These are phyloP conservation scores for Drosophila percnosoma DNA, from an alignment of 2,888 invertebrate genomes.

Conservation along the genomic window DNA sequence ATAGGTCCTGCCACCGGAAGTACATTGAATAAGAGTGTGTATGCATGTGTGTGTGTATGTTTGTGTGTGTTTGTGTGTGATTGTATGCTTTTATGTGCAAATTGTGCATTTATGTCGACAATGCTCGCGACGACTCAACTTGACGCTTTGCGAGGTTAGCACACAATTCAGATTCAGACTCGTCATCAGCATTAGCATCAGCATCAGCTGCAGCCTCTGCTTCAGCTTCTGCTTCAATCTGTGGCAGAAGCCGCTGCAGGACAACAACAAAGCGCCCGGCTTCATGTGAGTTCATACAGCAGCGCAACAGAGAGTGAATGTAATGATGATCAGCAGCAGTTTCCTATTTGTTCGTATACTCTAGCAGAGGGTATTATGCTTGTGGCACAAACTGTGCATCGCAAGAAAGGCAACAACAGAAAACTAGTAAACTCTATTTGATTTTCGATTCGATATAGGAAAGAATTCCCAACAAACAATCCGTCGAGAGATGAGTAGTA, in stretches of 20 bases:
- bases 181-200: slow-evolving; percentile 10
- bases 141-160: slow-evolving; percentile 48
- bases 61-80: slow-evolving; percentile 17
- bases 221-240: slow-evolving; percentile 16
- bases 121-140: slow-evolving; percentile 64
- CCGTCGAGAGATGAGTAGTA: no score
- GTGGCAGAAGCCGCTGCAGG: slow-evolving; percentile 19
- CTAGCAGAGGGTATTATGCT: not conserved
- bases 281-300: slow-evolving; percentile 13
- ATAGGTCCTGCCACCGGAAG: slow-evolving; percentile 77
- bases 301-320: not conserved
- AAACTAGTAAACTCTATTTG: not conserved
- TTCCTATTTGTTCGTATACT: slow-evolving; percentile 1
- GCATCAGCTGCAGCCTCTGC: slow-evolving; percentile 20
- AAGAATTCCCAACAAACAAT: not conserved
- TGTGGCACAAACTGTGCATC: not conserved
- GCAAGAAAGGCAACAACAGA: not conserved
- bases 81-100: slow-evolving; percentile 74
- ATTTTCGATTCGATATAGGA: not conserved
- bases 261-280: slow-evolving; percentile 22
- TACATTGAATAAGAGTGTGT: slow-evolving; percentile 69
- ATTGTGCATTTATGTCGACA: slow-evolving; percentile 79
- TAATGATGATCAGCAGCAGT: slow-evolving; percentile 22
- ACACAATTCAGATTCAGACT: slow-evolving; percentile 11
- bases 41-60: slow-evolving; percentile 22